Evolutionary conservation across 2,797 vertebrate genomes (phyloP).

Genomic region (Heteromormyrus szaboi): DNA sequence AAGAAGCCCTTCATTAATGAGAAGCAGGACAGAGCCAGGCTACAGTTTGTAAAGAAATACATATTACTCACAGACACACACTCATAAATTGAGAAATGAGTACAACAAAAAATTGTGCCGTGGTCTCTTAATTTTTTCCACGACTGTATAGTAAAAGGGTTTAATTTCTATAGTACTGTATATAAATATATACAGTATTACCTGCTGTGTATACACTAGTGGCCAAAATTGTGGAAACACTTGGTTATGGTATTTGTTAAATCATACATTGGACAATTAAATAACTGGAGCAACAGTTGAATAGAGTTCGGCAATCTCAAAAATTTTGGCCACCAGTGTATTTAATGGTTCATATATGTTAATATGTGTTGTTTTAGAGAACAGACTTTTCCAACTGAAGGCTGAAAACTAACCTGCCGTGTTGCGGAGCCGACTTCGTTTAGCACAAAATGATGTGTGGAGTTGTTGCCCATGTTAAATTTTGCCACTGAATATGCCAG

Average conservation of each 20-base stretch:
- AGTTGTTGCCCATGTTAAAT: conserved; percentile 59
- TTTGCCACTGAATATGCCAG: conserved; percentile 51
- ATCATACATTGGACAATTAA: neutral
- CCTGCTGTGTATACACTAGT: neutral
- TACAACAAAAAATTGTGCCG: neutral
- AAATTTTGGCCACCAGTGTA: neutral
- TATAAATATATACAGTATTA: neutral
- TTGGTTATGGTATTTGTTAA: too few relatives aligned
- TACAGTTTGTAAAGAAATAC: neutral
- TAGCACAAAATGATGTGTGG: conserved; percentile 57
- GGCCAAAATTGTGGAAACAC: neutral
- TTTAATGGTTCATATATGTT: neutral
- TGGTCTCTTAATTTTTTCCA: neutral
- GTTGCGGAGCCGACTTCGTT: conserved; percentile 42
- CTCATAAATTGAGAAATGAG: neutral
- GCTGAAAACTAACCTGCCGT: conserved; percentile 54
- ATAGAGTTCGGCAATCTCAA: neutral
- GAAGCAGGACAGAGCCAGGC: neutral
- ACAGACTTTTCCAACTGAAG: neutral
- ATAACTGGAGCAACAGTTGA: neutral
- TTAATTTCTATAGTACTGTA: neutral
- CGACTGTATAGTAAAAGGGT: neutral
- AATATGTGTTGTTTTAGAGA: neutral
- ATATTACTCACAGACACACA: neutral
- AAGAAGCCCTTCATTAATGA: neutral